Evolutionary conservation across 2,113 vertebrate species (phyloP), one percentile per base, ranked within the genome.

Genomic region (Gobiocypris rarus): DNA sequence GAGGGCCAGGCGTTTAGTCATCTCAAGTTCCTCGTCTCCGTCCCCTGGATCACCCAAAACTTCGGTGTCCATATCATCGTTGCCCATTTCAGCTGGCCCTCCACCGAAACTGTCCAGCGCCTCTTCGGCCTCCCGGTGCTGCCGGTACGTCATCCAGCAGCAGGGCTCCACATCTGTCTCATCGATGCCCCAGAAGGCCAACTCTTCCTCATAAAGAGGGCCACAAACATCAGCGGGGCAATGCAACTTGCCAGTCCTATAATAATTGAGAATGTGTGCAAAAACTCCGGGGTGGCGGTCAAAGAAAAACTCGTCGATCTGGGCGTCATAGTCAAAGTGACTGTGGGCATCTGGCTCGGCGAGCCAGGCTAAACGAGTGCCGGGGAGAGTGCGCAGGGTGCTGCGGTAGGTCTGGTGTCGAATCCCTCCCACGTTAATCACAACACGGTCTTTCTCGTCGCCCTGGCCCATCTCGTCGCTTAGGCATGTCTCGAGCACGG

Each of bases 341-440:
- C 95, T 95, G 95, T 96, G 96, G 91, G 96, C 95, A 89, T 96
- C 96, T 87, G 96, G 96, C 87, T 97, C 96, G 0, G 96, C 95
- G 86, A 97, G 96, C 96, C 96, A 97, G 91, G 96, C 96, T 86
- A 97, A 92, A 86, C 96, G 95, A 76, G 96, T 97, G 91, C 96
- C 96, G 69, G 96, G 96, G 90, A 97, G 92, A 91, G 96, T 97
- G 93, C 96, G 95, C 84, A 97, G 93, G 91, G 96, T 97, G 93
- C 96, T 96, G 93, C 96, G 96, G 94, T 97, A 97, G 82, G 96
- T 97, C 94, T 97, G 96, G 93, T 97, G 96, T 92, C 96, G 93
- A 91, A 95, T 96, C 90, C 96, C 96, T 91, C 96, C 96, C 94
- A 97, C 96, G 95, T 97, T 97, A 92, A 97, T 97, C 95, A 97